Evolutionary conservation across 2,888 invertebrate genomes (phyloP).

Genomic region (Drosophila atripex): DNA sequence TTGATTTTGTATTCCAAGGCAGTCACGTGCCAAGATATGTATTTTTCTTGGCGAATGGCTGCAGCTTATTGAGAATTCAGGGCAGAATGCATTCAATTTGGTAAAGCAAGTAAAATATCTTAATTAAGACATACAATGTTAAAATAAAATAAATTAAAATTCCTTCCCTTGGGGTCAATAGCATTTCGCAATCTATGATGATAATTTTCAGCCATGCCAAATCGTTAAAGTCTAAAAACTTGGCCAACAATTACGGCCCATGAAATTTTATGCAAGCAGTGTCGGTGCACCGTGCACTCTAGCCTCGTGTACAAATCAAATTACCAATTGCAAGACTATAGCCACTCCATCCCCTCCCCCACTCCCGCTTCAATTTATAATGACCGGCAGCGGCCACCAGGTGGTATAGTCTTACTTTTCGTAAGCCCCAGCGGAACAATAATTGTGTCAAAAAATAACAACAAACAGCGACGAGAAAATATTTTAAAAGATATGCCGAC

Average conservation of each 20-base stretch:
- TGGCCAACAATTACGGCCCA: conserved; percentile 39
- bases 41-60: conserved; percentile 23
- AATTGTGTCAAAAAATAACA: conserved; percentile 62
- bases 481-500: conserved; percentile 43
- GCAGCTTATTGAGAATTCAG: conserved; percentile 52
- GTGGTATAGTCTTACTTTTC: conserved; percentile 17
- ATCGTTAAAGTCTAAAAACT: conserved; percentile 14
- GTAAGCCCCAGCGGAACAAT: conserved; percentile 36
- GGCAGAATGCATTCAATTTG: conserved; percentile 51
- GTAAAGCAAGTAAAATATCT: conserved; percentile 12
- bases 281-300: conserved; percentile 8
- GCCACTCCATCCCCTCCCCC: too few species aligned
- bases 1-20: conserved; percentile 33
- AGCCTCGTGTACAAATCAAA: conserved; percentile 60
- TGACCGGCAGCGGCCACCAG: conserved; percentile 28
- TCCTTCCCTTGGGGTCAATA: neutral
- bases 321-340: conserved; percentile 50
- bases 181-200: conserved; percentile 11
- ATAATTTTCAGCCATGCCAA: conserved; percentile 16
- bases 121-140: conserved; percentile 2
- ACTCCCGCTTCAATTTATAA: conserved; percentile 10
- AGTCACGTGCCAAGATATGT: conserved; percentile 67
- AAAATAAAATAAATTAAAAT: neutral
- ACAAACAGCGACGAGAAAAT: conserved; percentile 31
- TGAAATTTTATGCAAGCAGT: conserved; percentile 47